phyloP scores from a whole-genome alignment of 2,113 vertebrate genomes.

The Prietella phreatophila region DNA sequence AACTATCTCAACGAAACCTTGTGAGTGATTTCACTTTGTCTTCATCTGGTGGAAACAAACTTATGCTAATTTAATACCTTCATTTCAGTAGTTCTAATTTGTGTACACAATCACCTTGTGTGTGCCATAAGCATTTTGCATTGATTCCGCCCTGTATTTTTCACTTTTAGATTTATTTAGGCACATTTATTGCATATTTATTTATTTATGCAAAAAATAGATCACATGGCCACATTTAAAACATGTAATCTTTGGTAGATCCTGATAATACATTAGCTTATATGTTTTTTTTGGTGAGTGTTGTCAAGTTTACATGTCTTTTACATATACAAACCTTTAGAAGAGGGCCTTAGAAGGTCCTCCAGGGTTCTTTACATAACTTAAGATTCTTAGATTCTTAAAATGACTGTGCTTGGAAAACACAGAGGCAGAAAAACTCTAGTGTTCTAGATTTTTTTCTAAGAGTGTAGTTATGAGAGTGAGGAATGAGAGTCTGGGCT shows the following conservation, averaged over 20 bases:
- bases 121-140: neutral
- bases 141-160: neutral
- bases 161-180: neutral
- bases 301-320: neutral
- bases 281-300: neutral
- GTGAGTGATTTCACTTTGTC: neutral
- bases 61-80: neutral
- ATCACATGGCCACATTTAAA: neutral
- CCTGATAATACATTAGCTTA: neutral
- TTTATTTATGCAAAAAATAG: neutral
- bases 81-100: neutral
- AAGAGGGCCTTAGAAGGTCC: neutral
- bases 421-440: neutral
- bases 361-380: neutral
- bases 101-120: neutral
- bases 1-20: neutral
- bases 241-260: neutral
- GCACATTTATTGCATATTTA: neutral
- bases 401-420: neutral
- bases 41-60: neutral
- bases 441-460: neutral
- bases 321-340: constrained; percentile 1
- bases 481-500: neutral
- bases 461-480: neutral
- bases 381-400: neutral